Conservation (phyloP, 1,140 invertebrate genomes). For the Hyposmocoma kahamanoa region DNA sequence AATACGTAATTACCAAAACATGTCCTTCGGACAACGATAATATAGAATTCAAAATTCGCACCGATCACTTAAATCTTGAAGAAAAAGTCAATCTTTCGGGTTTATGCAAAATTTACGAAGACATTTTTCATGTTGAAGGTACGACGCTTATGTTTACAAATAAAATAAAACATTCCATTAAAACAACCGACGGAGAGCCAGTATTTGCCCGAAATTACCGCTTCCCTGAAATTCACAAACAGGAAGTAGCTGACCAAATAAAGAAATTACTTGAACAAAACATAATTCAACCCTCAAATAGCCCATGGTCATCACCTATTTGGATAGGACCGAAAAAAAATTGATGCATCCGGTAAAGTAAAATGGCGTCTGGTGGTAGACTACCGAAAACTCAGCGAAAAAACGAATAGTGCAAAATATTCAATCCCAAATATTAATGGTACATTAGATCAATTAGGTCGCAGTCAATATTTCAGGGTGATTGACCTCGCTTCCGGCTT, state of each 20-base stretch:
- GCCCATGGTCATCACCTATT: neutral
- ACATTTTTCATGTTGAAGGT: neutral
- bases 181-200: conserved; percentile 10
- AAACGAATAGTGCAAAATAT: neutral
- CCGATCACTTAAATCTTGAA: neutral
- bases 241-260: conserved; percentile 30
- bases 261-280: conserved; percentile 21
- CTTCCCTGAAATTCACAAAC: conserved; percentile 20
- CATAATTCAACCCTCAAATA: neutral
- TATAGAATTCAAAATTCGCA: neutral
- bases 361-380: neutral
- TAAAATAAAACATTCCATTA: conserved; percentile 14
- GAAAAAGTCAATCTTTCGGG: neutral
- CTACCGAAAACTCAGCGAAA: neutral
- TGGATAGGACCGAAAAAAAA: neutral
- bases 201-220: conserved; percentile 19
- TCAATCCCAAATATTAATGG: conserved; percentile 17
- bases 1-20: no score
- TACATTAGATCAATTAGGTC: conserved; percentile 54
- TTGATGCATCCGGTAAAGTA: neutral
- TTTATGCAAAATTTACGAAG: neutral
- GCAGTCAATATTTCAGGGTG: conserved; percentile 46
- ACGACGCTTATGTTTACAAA: neutral
- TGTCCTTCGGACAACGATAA: neutral
- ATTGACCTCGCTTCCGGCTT: conserved; percentile 67